phyloP scores from a whole-genome alignment of 2,888 invertebrate species.

The Theretra japonica region DNA sequence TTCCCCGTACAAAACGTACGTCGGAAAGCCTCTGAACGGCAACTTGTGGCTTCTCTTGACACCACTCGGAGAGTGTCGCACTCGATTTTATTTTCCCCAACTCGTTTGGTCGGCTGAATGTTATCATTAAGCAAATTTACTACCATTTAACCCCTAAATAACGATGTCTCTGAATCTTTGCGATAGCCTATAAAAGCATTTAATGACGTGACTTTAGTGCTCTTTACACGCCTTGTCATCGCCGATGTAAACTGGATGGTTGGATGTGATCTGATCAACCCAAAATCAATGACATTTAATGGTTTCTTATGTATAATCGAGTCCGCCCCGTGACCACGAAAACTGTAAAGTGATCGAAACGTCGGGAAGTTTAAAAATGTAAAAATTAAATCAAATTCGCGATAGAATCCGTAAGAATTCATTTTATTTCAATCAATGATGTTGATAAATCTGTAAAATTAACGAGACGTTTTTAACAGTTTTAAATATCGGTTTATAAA shows the following conservation, averaged over 20 bases:
- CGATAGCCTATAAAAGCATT: constrained; percentile 26
- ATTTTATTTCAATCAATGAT: too few relatives aligned
- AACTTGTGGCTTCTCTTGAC: constrained; percentile 15
- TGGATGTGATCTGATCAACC: too few relatives aligned
- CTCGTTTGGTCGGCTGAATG: constrained; percentile 1
- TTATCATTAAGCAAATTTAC: constrained; percentile 28
- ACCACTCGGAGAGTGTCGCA: not conserved
- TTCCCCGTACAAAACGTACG: not conserved
- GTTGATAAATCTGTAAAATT: too few relatives aligned
- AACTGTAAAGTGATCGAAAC: too few relatives aligned
- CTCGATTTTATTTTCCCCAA: constrained; percentile 3
- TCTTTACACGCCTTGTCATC: constrained; percentile 15
- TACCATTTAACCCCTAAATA: constrained; percentile 22
- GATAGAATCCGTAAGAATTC: too few relatives aligned
- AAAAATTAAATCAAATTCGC: too few relatives aligned
- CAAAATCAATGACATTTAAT: too few relatives aligned
- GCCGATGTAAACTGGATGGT: not conserved
- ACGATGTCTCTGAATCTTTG: constrained; percentile 20
- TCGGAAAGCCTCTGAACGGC: not conserved
- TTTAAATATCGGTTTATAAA: too few relatives aligned
- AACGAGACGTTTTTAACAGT: too few relatives aligned
- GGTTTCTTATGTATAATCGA: too few relatives aligned
- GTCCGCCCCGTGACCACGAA: too few relatives aligned
- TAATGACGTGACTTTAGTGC: not conserved
- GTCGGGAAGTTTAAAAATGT: too few relatives aligned